These are phyloP conservation scores for Dufourea novaeangliae DNA, from an alignment of 1,140 invertebrate species.

Conservation along the genomic window DNA sequence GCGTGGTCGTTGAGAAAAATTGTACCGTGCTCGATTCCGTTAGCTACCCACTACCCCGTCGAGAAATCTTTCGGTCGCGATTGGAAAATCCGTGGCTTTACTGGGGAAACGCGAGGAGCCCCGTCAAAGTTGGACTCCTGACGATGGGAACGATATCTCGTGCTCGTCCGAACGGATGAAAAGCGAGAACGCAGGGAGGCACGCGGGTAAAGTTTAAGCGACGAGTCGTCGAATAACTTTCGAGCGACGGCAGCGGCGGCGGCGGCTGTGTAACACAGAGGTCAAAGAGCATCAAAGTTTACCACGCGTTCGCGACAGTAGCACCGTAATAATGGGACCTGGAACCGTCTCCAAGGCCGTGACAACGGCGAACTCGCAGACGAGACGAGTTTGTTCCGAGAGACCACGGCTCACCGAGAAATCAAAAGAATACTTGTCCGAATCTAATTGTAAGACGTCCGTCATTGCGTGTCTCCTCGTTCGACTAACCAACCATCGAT, in stretches of 20 bases:
- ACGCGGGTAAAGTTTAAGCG: neutral
- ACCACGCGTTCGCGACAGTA: neutral
- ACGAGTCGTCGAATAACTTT: constrained; percentile 3
- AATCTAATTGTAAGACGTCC: no score
- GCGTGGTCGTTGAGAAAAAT: neutral
- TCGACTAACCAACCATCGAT: no score
- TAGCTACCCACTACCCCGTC: no score
- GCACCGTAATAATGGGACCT: neutral
- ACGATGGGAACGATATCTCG: no score
- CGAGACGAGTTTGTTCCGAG: constrained; percentile 7
- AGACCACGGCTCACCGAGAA: neutral
- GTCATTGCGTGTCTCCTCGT: no score
- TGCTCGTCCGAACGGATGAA: neutral
- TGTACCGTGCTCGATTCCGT: neutral
- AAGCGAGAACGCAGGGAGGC: neutral
- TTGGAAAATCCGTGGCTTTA: neutral
- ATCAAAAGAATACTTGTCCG: neutral
- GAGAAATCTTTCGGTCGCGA: neutral
- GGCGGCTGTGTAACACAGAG: constrained; percentile 4
- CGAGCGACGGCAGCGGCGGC: no score
- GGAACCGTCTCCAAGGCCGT: neutral
- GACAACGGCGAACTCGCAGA: neutral
- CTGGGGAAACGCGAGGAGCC: no score
- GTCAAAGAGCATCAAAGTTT: constrained; percentile 19
- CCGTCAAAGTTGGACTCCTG: no score